phyloP scores from a whole-genome alignment of 2,797 vertebrate species.

The Rhinichthys osculus region DNA sequence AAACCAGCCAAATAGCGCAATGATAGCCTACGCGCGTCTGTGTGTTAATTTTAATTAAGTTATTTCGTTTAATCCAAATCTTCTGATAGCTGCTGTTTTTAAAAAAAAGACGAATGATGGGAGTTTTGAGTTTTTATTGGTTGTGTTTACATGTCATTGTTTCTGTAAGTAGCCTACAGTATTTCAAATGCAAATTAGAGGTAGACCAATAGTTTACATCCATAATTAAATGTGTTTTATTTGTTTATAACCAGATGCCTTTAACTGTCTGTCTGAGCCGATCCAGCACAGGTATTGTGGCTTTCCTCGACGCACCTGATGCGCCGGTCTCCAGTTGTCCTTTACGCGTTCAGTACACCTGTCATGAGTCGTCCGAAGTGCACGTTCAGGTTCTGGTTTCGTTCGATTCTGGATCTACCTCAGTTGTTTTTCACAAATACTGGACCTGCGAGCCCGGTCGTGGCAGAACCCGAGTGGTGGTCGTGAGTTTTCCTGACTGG shows the following conservation, averaged over 20 bases:
- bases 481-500: conserved; percentile 79
- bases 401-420: conserved; percentile 69
- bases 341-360: conserved; percentile 74
- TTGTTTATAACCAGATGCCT: conserved; percentile 40
- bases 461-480: conserved; percentile 57
- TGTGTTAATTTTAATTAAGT: not conserved
- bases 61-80: not conserved
- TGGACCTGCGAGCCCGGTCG: conserved; percentile 75
- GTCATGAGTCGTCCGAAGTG: conserved; percentile 68
- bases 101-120: conserved; percentile 36
- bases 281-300: conserved; percentile 63
- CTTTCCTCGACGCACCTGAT: conserved; percentile 76
- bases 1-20: conserved; percentile 20
- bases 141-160: conserved; percentile 25
- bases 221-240: not conserved
- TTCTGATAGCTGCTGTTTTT: not conserved
- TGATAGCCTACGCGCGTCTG: not conserved
- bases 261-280: conserved; percentile 6
- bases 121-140: not conserved
- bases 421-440: conserved; percentile 63
- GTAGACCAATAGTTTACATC: not conserved
- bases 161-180: conserved; percentile 39
- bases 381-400: conserved; percentile 74
- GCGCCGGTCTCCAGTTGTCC: conserved; percentile 65
- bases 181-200: not conserved